Evolutionary conservation across 2,797 vertebrate species (phyloP), one percentile per base, ranked within the genome.

Genomic region (Mastacembelus armatus): DNA sequence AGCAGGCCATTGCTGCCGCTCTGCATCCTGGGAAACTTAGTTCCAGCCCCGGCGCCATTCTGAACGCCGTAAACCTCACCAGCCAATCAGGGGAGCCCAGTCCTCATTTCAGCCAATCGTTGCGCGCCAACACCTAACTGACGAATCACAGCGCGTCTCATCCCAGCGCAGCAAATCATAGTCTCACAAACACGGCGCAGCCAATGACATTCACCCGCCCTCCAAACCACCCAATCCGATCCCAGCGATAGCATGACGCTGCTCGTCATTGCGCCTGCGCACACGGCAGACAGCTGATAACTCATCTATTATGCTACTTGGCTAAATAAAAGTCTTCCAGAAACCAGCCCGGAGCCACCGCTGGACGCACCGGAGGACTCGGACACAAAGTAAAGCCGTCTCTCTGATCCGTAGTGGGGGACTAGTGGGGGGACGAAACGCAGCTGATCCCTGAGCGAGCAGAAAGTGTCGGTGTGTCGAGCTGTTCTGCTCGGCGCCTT

Each of bases 251-350:
- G 92, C 90, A 88, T 88, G 92, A 84, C 85, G 90, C 89, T 62
- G 43, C 80, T 91, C 83, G 77, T 38, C 50, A 76, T 32, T 67
- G 94, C 95, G 96, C 95, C 83, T 93, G 95, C 89, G 96, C 94
- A 91, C 19, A 76, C 21, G 18, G 77, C 66, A 81, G 88, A 83
- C 92, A 90, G 92, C 84, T 91, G 92, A 92, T 92, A 95, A 93
- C 94, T 95, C 95, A 93, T 96, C 96, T 96, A 94, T 96, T 96
- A 95, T 96, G 94, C 95, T 95, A 95, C 94, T 94, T 91, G 91
- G 96, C 93, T 95, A 94, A 95, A 95, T 94, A 94, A 95, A 95
- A 93, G 95, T 89, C 92, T 89, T 85, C 80, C 88, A 91, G 93
- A 93, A 94, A 94, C 88, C 93, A 85, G 80, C 91, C 86, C 90